Percentiles rank a stretch among this genome's conserved stretches.
These are phyloP conservation scores for Rhineura floridana DNA, from an alignment of 2,113 vertebrate species.

Conservation along the genomic window DNA sequence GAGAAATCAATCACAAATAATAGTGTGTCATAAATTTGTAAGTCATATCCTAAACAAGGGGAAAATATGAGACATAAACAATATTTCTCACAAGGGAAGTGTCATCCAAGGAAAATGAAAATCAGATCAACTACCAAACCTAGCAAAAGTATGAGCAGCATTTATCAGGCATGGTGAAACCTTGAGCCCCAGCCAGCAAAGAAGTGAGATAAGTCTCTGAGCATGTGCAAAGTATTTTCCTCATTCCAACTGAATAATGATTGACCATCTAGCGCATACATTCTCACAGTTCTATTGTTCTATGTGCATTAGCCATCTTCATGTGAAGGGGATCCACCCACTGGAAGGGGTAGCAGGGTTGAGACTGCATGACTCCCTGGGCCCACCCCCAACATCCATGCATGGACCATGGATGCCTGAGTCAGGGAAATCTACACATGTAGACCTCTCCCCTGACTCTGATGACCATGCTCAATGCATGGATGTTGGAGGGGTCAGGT, in stretches of 20 bases:
- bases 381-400: neutral
- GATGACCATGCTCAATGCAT: neutral
- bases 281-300: neutral
- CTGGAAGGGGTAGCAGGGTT: neutral
- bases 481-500: neutral
- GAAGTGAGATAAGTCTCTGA: neutral
- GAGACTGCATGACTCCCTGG: neutral
- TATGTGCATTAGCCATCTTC: neutral
- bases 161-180: neutral
- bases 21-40: neutral
- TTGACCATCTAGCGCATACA: neutral
- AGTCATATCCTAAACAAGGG: neutral
- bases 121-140: neutral
- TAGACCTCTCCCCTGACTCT: neutral
- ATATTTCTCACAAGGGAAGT: neutral
- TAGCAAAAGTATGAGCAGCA: neutral
- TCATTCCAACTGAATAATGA: neutral
- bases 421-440: neutral
- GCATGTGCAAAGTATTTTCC: neutral
- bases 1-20: slow-evolving; percentile 22
- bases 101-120: neutral
- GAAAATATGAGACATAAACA: neutral
- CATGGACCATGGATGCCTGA: neutral
- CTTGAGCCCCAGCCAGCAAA: neutral
- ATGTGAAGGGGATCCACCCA: neutral